A percentile compares a stretch with the other conserved stretches of the same genome.
These are phyloP conservation scores for Dorcus hopei DNA, from an alignment of 2,888 invertebrate species.

Conservation along the genomic window DNA sequence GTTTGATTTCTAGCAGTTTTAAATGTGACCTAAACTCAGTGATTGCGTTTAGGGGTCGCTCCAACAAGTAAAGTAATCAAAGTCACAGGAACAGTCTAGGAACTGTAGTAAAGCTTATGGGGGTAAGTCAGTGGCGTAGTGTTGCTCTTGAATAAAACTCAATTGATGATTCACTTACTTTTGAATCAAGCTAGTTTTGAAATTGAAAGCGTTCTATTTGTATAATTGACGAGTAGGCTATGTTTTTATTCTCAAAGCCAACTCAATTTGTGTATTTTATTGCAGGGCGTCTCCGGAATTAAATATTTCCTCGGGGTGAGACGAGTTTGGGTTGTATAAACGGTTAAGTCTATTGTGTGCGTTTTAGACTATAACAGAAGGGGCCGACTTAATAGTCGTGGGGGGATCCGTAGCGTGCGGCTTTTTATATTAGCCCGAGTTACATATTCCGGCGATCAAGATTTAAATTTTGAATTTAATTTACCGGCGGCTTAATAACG, in stretches of 20 bases:
- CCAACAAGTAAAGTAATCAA: too few species aligned
- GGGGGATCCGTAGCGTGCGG: conserved; percentile 27
- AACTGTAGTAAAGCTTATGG: too few species aligned
- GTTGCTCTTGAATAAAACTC: too few species aligned
- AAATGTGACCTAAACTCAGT: too few species aligned
- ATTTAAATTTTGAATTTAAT: conserved; percentile 34
- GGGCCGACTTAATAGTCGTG: conserved; percentile 27
- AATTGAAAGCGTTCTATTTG: background rate
- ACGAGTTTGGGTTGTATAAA: conserved; percentile 40
- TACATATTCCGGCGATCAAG: conserved; percentile 31
- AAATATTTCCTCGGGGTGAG: conserved; percentile 35
- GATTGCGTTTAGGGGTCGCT: too few species aligned
- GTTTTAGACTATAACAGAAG: conserved; percentile 30
- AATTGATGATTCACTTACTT: too few species aligned
- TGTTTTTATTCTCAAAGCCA: conserved; percentile 38
- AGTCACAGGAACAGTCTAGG: too few species aligned
- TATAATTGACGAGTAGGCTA: background rate
- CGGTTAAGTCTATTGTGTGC: conserved; percentile 38
- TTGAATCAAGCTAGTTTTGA: too few species aligned
- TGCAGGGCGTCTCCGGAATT: conserved; percentile 32
- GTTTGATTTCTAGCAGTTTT: too few species aligned
- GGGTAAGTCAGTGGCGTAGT: too few species aligned
- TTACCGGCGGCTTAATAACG: conserved; percentile 23
- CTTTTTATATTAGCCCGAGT: conserved; percentile 35
- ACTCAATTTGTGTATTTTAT: conserved; percentile 43